Conservation (phyloP, 2,888 invertebrate species). For the Globia sparganii region DNA sequence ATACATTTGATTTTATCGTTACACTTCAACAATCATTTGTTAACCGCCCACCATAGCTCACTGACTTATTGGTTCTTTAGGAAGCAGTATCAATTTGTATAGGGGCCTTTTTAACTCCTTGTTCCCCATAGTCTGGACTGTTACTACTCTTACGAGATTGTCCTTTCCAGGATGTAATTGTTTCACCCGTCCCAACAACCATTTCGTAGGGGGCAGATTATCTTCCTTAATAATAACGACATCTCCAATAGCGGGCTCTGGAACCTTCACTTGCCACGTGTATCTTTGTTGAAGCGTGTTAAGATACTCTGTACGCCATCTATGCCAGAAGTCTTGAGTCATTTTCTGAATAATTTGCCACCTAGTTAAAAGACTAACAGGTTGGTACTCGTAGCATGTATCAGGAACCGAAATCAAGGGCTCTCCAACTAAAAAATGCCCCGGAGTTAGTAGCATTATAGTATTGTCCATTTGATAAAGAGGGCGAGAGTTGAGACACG, state of each 20-base stretch:
- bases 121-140: conserved; percentile 2
- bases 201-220: neutral
- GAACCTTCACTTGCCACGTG: neutral
- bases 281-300: neutral
- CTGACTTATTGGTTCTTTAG: neutral
- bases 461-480: neutral
- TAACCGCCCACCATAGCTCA: neutral
- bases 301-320: neutral
- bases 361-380: neutral
- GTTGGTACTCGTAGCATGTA: neutral
- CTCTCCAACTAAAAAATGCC: neutral
- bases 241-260: neutral
- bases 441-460: neutral
- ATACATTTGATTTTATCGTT: too few species aligned
- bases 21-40: too few species aligned
- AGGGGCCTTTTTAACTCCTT: too few species aligned
- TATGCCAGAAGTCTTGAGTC: conserved; percentile 1
- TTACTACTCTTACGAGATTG: conserved; percentile 1
- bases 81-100: too few species aligned
- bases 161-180: neutral
- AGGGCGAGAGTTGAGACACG: neutral
- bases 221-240: neutral
- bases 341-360: neutral
- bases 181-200: neutral
- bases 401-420: neutral